These are phyloP conservation scores for Drosophila eohydei DNA, from an alignment of 2,888 invertebrate genomes.

Conservation along the genomic window DNA sequence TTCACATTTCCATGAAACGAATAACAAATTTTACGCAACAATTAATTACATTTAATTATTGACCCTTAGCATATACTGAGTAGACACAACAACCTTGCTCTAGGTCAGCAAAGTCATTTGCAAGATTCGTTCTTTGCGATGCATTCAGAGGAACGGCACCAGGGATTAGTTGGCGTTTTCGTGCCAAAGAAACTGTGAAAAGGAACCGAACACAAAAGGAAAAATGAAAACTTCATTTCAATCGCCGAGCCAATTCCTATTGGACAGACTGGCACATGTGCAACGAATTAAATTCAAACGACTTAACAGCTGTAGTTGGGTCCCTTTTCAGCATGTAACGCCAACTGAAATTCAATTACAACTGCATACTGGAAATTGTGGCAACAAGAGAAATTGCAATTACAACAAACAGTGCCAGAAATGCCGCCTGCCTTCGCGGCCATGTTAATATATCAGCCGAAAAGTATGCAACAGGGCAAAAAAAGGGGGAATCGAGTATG, in stretches of 20 bases:
- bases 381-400: slow-evolving; percentile 57
- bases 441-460: slow-evolving; percentile 68
- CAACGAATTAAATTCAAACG: slow-evolving; percentile 26
- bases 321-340: slow-evolving; percentile 7
- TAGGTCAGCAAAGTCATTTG: neutral
- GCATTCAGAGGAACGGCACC: too few relatives aligned
- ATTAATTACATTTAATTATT: too few relatives aligned
- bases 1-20: too few relatives aligned
- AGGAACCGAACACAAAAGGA: neutral
- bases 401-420: slow-evolving; percentile 40
- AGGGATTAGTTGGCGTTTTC: neutral
- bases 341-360: slow-evolving; percentile 72
- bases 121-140: neutral
- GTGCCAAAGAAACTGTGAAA: neutral
- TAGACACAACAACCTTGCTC: too few relatives aligned
- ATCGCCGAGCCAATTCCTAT: slow-evolving; percentile 7
- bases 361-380: slow-evolving; percentile 35
- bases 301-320: slow-evolving; percentile 23
- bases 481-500: slow-evolving; percentile 2
- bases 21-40: too few relatives aligned
- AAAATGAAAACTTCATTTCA: slow-evolving; percentile 14
- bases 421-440: slow-evolving; percentile 51
- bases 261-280: slow-evolving; percentile 32
- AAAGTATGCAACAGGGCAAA: slow-evolving; percentile 46
- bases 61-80: too few relatives aligned